These are phyloP conservation scores for Toxotes chatareus DNA, from an alignment of 2,113 vertebrate species.

Conservation along the genomic window DNA sequence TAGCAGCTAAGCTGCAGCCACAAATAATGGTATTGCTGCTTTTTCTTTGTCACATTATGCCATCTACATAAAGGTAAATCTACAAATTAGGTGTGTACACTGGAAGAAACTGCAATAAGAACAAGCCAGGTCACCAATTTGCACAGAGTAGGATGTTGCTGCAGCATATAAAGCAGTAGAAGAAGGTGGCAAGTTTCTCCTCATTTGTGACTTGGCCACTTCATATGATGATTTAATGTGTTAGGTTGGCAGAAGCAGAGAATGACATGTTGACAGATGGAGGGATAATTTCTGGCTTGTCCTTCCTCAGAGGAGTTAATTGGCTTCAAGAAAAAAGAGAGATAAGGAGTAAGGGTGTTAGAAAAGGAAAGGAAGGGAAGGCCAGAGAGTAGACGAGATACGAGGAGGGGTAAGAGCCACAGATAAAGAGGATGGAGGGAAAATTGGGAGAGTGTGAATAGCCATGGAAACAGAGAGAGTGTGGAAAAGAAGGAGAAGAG, in stretches of 20 bases:
- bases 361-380: slow-evolving; percentile 15
- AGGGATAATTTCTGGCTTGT: slow-evolving; percentile 37
- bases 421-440: slow-evolving; percentile 10
- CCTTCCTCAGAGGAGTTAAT: slow-evolving; percentile 43
- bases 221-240: slow-evolving; percentile 34
- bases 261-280: slow-evolving; percentile 37
- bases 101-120: not conserved
- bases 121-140: not conserved
- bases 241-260: slow-evolving; percentile 9
- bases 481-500: slow-evolving; percentile 31
- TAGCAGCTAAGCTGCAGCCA: slow-evolving; percentile 5
- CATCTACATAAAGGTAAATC: slow-evolving; percentile 12
- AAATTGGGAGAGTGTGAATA: slow-evolving; percentile 23
- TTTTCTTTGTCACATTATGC: not conserved
- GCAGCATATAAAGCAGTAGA: not conserved
- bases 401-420: slow-evolving; percentile 6
- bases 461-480: slow-evolving; percentile 34
- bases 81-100: slow-evolving; percentile 3
- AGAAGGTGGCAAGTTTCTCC: not conserved
- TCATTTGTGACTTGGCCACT: slow-evolving; percentile 6
- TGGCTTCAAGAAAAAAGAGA: slow-evolving; percentile 37
- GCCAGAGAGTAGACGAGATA: slow-evolving; percentile 4
- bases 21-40: not conserved
- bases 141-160: not conserved
- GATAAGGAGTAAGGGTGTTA: slow-evolving; percentile 13